Conservation (phyloP, 2,113 vertebrate genomes). For the Sebastes schlegelii region DNA sequence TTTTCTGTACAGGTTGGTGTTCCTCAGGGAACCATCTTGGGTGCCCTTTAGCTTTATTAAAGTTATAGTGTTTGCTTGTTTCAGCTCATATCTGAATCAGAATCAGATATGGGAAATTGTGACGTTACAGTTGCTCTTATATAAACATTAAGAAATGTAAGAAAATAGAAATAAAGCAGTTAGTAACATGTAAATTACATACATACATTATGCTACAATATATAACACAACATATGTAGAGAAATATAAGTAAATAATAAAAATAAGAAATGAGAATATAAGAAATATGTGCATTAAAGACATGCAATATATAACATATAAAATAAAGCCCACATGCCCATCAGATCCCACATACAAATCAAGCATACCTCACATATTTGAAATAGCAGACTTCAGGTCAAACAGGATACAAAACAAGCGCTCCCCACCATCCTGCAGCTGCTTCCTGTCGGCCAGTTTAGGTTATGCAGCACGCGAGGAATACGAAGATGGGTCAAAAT, state of each 20-base stretch:
- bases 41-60: not conserved
- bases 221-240: no score
- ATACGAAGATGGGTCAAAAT: conserved; percentile 1
- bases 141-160: no score
- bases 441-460: conserved; percentile 41
- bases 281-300: no score
- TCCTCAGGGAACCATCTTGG: conserved; percentile 12
- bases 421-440: conserved; percentile 44
- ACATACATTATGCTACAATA: no score
- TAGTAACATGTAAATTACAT: no score
- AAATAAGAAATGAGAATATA: no score
- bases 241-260: no score
- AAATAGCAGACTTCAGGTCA: not conserved
- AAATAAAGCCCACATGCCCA: no score
- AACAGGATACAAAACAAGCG: conserved; percentile 46
- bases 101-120: no score
- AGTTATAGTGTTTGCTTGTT: not conserved
- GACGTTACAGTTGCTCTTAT: no score
- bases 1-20: not conserved
- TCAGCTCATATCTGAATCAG: not conserved
- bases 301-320: no score
- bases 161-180: no score
- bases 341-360: not conserved
- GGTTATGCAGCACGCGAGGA: not conserved
- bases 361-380: conserved; percentile 26